phyloP scores from a whole-genome alignment of 1,140 invertebrate genomes.

The Drosophila novamexicana region DNA sequence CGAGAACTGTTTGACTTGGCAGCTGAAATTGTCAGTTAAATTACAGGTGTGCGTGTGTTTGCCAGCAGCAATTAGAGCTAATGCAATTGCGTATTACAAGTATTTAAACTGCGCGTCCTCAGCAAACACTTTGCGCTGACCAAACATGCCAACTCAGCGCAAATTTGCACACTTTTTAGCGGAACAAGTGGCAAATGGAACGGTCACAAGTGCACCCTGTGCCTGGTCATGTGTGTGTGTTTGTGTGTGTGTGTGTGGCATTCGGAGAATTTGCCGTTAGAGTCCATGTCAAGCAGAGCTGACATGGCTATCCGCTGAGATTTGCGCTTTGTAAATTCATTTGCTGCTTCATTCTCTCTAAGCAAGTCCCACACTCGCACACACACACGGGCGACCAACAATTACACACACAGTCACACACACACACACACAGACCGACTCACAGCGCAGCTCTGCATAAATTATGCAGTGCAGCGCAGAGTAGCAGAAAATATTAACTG shows the following conservation, averaged over 20 bases:
- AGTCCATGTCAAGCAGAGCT: slow-evolving; percentile 42
- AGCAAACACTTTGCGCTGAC: slow-evolving; percentile 13
- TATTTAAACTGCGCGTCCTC: slow-evolving; percentile 21
- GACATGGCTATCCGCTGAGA: slow-evolving; percentile 50
- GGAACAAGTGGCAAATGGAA: slow-evolving; percentile 26
- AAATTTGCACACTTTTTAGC: slow-evolving; percentile 23
- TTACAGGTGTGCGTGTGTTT: slow-evolving; percentile 22
- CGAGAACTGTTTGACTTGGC: slow-evolving; percentile 20
- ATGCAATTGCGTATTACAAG: slow-evolving; percentile 39
- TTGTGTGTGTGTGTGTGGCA: slow-evolving; percentile 24
- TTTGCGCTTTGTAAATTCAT: slow-evolving; percentile 62
- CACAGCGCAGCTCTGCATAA: slow-evolving; percentile 47
- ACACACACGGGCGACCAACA: slow-evolving; percentile 28
- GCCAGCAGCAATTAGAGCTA: slow-evolving; percentile 47
- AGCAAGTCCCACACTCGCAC: slow-evolving; percentile 17
- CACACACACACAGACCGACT: slow-evolving; percentile 34
- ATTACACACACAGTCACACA: slow-evolving; percentile 5
- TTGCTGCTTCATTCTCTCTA: slow-evolving; percentile 41
- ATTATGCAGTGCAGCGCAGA: slow-evolving; percentile 73
- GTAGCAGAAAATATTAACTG: slow-evolving; percentile 77
- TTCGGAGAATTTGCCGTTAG: slow-evolving; percentile 24
- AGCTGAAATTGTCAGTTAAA: slow-evolving; percentile 18
- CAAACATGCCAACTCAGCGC: slow-evolving; percentile 22
- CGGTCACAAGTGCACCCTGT: slow-evolving; percentile 12
- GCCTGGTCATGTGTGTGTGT: slow-evolving; percentile 15